Evolutionary conservation across 1,140 invertebrate genomes (phyloP).

Genomic region (Drosophila pseudoananassae): DNA sequence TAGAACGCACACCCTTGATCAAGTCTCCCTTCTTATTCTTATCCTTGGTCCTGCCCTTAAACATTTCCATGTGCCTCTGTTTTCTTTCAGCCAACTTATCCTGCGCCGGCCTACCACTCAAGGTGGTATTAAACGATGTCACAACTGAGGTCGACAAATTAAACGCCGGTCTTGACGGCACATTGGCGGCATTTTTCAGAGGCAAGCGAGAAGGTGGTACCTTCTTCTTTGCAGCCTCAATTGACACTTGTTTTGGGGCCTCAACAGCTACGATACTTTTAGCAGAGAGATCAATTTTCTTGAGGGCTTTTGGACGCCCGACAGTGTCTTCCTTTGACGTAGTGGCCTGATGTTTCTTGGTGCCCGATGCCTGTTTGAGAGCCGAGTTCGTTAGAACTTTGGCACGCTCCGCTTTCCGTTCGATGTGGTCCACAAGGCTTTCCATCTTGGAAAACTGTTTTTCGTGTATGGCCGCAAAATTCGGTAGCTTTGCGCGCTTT

Average conservation of each 20-base stretch:
- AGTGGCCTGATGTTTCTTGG: slow-evolving; percentile 27
- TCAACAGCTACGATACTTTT: neutral
- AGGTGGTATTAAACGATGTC: slow-evolving; percentile 16
- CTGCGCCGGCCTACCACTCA: neutral
- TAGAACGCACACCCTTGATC: slow-evolving; percentile 87
- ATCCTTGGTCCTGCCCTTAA: slow-evolving; percentile 45
- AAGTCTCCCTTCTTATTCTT: slow-evolving; percentile 55
- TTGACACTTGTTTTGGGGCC: neutral
- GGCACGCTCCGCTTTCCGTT: slow-evolving; percentile 85
- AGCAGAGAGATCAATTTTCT: slow-evolving; percentile 32
- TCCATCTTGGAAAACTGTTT: slow-evolving; percentile 88
- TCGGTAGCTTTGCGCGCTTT: slow-evolving; percentile 85
- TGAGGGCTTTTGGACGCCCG: slow-evolving; percentile 15
- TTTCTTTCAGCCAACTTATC: slow-evolving; percentile 41
- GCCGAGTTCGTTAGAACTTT: slow-evolving; percentile 75
- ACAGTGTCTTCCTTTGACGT: neutral
- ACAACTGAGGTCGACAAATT: slow-evolving; percentile 42
- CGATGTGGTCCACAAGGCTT: slow-evolving; percentile 86
- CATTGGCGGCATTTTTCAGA: slow-evolving; percentile 7
- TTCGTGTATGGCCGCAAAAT: slow-evolving; percentile 88
- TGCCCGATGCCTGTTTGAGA: slow-evolving; percentile 19
- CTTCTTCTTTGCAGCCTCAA: neutral
- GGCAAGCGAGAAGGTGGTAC: slow-evolving; percentile 11
- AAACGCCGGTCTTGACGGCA: slow-evolving; percentile 24
- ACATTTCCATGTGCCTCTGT: slow-evolving; percentile 75